Percentiles rank a stretch among this genome's conserved stretches.
Evolutionary conservation across 1,140 invertebrate genomes (phyloP).

Genomic region (Lysiphlebus fabarum): DNA sequence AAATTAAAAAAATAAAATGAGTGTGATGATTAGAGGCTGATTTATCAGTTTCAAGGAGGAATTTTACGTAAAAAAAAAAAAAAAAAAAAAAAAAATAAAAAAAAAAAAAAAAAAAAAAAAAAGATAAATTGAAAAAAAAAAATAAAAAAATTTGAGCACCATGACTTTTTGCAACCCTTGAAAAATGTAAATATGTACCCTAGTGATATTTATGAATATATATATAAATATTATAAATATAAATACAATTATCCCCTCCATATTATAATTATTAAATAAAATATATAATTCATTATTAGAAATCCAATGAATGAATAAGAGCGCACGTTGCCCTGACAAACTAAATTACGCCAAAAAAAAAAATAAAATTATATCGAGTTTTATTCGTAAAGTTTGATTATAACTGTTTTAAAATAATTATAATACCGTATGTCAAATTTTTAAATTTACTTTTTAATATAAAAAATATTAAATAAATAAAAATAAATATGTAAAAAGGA

Average conservation of each 20-base stretch:
- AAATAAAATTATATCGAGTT: neutral
- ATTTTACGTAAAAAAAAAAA: too few relatives aligned
- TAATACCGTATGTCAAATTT: neutral
- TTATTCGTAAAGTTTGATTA: neutral
- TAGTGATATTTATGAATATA: slow-evolving; percentile 51
- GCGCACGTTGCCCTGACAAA: slow-evolving; percentile 4
- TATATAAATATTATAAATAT: too few relatives aligned
- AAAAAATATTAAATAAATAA: too few relatives aligned
- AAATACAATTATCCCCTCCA: slow-evolving; percentile 43
- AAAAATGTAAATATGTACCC: slow-evolving; percentile 53
- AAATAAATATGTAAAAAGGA: slow-evolving; percentile 6
- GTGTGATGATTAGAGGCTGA: slow-evolving; percentile 1
- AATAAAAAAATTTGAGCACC: slow-evolving; percentile 37
- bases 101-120: slow-evolving; percentile 17
- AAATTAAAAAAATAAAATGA: neutral
- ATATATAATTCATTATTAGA: slow-evolving; percentile 42
- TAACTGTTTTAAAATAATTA: neutral
- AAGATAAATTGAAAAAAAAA: too few relatives aligned
- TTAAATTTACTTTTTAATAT: slow-evolving; percentile 1
- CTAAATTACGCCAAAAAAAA: neutral
- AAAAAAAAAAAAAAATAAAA: slow-evolving; percentile 18
- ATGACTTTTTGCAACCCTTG: slow-evolving; percentile 44
- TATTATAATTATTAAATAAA: slow-evolving; percentile 53
- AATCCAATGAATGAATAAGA: slow-evolving; percentile 1
- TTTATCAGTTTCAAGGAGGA: neutral